Conservation (phyloP, 2,113 vertebrate genomes). For the Beaufortia kweichowensis region DNA sequence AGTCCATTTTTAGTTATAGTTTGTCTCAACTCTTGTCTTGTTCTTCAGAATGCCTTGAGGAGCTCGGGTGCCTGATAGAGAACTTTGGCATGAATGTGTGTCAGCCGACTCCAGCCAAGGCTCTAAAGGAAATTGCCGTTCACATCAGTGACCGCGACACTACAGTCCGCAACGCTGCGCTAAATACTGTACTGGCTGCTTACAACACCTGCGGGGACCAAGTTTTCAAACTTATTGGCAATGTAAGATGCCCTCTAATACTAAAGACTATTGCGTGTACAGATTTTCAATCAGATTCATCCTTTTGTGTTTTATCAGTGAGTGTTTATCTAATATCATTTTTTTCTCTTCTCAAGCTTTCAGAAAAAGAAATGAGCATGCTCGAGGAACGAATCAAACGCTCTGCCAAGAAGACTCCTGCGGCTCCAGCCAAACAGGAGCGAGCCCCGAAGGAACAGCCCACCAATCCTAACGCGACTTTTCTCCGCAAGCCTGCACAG, state of each 20-base stretch:
- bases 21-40: no score
- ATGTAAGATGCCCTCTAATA: conserved; percentile 67
- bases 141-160: conserved; percentile 97
- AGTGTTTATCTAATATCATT: no score
- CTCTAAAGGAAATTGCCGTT: conserved; percentile 92
- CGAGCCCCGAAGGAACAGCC: conserved; percentile 78
- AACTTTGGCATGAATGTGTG: conserved; percentile 96
- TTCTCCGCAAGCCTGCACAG: conserved; percentile 82
- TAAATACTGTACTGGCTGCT: conserved; percentile 93
- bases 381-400: conserved; percentile 96
- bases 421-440: conserved; percentile 80
- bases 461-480: conserved; percentile 77
- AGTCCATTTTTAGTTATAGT: no score
- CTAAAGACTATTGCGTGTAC: no score
- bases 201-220: conserved; percentile 96
- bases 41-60: conserved; percentile 92
- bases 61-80: conserved; percentile 92
- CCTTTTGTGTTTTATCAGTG: no score
- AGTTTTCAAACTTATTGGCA: conserved; percentile 97
- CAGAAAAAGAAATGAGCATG: conserved; percentile 99
- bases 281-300: no score
- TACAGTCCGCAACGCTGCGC: conserved; percentile 91
- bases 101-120: conserved; percentile 93
- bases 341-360: conserved; percentile 75
- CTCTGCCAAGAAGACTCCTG: conserved; percentile 86